Base-by-base conservation (phyloP, 2,797 vertebrate species). In the Sebastiscus albofasciatus region DNA sequence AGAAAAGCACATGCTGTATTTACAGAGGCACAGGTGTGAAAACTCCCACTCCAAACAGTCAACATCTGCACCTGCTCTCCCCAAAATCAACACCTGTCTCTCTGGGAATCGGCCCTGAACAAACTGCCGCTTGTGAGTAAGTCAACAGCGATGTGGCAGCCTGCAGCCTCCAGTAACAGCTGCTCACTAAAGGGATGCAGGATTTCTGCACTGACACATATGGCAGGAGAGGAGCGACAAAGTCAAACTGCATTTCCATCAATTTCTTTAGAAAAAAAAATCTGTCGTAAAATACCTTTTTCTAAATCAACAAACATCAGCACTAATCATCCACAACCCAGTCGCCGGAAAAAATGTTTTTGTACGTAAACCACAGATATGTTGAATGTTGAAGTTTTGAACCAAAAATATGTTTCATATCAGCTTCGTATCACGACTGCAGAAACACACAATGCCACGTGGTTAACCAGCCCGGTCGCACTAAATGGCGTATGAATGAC, bases 51-150 rank as follows among this genome's bases (percentile, higher is more conserved):
- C 67, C 79, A 73, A 14, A 86, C 74, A 81, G 77, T 39, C 36
- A 72, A 72, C 84, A 83, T 84, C 84, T 88, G 85, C 81, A 85
- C 79, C 89, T 81, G 75, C 58, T 82, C 52, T 10, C 77, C 55
- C 58, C n/a, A 70, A 85, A 91, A 88, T 46, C 87, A 87, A 89
- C 93, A 91, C 73, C 90, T 89, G 87, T 62, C 78, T 90, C 87
- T 42, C 3, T 72, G 89, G 92, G 79, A 88, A 71, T 2, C 24
- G 54, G 70, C 20, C 62, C 74, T 26, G 77, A 82, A 82, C 82
- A 84, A 75, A 87, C 65, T 39, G 72, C n/a, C 16, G 49, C 59
- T 67, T 54, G 81, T 14, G 70, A 70, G 66, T 58, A 61, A 84
- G 80, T 84, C 82, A 84, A 86, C 83, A 79, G 72, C 31, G 61